Conservation (phyloP, 2,113 vertebrate species). For the Syngnathus typhle region DNA sequence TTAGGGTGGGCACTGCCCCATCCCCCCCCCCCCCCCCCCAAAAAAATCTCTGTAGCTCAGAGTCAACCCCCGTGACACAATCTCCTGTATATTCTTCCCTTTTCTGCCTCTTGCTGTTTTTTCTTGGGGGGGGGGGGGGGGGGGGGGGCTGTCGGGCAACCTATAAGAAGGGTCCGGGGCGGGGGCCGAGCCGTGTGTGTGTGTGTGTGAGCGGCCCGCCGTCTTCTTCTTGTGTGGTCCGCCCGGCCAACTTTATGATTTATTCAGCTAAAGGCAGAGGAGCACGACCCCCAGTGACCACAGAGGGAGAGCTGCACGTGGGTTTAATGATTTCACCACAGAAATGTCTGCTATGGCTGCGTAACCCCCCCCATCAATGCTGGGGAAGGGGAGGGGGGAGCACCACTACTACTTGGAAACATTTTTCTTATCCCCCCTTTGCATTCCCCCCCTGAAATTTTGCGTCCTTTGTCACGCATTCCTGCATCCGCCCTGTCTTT, state of each 20-base stretch:
- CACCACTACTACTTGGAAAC: not conserved
- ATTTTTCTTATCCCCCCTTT: not conserved
- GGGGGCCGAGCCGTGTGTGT: constrained; percentile 66
- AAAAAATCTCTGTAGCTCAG: not conserved
- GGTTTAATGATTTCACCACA: constrained; percentile 99
- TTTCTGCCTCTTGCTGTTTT: constrained; percentile 58
- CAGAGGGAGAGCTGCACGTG: constrained; percentile 99
- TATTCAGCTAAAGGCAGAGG: constrained; percentile 99
- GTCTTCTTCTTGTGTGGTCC: constrained; percentile 94
- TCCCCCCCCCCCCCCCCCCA: accelerated
- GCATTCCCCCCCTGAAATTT: not conserved
- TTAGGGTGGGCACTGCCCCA: not conserved
- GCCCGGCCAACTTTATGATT: constrained; percentile 97
- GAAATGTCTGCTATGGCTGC: constrained; percentile 99
- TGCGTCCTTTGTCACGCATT: constrained; percentile 24
- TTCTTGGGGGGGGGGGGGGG: constrained; percentile 76
- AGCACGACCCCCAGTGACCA: constrained; percentile 99
- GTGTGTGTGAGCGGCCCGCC: constrained; percentile 58
- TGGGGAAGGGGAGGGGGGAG: not conserved
- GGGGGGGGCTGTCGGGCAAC: constrained; percentile 62
- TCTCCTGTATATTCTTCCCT: constrained; percentile 19
- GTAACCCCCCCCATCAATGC: not conserved
- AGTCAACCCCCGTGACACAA: constrained; percentile 9
- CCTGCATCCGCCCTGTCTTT: constrained; percentile 25
- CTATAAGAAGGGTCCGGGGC: constrained; percentile 73